Conservation (phyloP, 2,113 vertebrate species). For the Rhagologus leucostigma region DNA sequence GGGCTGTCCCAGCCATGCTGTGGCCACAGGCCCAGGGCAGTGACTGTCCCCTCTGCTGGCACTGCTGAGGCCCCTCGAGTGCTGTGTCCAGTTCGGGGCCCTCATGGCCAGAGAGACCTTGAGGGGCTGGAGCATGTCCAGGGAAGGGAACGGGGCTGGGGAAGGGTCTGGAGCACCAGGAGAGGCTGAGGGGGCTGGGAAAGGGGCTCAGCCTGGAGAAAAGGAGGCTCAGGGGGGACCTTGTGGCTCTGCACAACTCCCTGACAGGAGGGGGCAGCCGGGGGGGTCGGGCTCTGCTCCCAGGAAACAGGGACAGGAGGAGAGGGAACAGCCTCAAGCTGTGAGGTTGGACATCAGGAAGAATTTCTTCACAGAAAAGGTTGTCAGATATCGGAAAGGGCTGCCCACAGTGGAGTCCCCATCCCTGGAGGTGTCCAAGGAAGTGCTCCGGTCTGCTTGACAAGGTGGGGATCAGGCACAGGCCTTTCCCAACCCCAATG, state of each 20-base stretch:
- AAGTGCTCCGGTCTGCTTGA: not conserved
- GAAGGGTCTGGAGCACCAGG: not conserved
- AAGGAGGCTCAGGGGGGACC: not conserved
- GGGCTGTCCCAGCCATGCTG: not conserved
- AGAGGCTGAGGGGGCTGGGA: not conserved
- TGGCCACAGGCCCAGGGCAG: not conserved
- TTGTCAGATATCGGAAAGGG: not conserved
- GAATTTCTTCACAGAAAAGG: not conserved
- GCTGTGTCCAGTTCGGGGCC: not conserved
- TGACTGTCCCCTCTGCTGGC: not conserved
- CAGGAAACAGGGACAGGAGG: not conserved
- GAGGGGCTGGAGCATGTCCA: not conserved
- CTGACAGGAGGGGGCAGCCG: not conserved
- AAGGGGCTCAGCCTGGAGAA: not conserved
- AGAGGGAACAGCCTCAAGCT: fast-evolving
- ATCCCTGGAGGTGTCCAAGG: not conserved
- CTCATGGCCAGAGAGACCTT: not conserved
- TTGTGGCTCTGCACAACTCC: not conserved
- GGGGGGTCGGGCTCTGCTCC: not conserved
- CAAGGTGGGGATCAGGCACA: not conserved
- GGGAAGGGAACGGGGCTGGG: not conserved
- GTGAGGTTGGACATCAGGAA: not conserved
- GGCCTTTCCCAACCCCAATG: not conserved
- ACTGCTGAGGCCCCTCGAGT: fast-evolving
- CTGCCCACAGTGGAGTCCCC: not conserved